A percentile compares a stretch with the other conserved stretches of the same genome.
Conservation (phyloP, 2,113 vertebrate species). For the Eurypyga helias region DNA sequence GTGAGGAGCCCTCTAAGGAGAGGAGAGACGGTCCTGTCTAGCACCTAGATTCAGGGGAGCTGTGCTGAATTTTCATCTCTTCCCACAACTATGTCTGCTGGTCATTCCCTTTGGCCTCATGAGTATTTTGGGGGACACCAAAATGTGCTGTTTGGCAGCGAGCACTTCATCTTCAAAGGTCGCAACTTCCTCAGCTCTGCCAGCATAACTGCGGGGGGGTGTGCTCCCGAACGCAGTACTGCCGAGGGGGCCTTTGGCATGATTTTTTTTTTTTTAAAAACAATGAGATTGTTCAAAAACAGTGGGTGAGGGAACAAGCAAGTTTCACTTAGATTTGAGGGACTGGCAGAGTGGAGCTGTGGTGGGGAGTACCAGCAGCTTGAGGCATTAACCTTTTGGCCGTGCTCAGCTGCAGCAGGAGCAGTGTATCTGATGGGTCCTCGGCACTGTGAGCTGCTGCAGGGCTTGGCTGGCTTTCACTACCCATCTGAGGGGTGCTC, state of each 20-base stretch:
- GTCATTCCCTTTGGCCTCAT: neutral
- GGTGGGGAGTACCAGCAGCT: neutral
- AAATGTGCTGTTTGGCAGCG: neutral
- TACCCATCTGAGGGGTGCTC: accelerated
- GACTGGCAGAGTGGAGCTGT: neutral
- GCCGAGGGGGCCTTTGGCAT: neutral
- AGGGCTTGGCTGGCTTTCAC: neutral
- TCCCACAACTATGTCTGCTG: accelerated
- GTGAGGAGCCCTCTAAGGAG: neutral
- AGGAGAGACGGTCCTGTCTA: neutral
- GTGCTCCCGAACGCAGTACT: neutral
- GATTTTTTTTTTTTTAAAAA: no score
- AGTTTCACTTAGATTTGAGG: neutral
- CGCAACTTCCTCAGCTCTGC: neutral
- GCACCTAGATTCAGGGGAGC: neutral
- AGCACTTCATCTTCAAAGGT: neutral
- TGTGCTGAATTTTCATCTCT: neutral
- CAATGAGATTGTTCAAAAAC: neutral
- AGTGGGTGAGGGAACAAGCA: neutral
- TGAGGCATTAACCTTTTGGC: neutral
- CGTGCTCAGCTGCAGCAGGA: neutral
- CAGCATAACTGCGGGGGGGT: neutral
- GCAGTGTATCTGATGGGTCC: neutral
- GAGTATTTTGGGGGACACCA: neutral
- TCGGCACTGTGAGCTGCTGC: neutral